phyloP scores from a whole-genome alignment of 2,888 invertebrate species.

The Aphidoletes aphidimyza region DNA sequence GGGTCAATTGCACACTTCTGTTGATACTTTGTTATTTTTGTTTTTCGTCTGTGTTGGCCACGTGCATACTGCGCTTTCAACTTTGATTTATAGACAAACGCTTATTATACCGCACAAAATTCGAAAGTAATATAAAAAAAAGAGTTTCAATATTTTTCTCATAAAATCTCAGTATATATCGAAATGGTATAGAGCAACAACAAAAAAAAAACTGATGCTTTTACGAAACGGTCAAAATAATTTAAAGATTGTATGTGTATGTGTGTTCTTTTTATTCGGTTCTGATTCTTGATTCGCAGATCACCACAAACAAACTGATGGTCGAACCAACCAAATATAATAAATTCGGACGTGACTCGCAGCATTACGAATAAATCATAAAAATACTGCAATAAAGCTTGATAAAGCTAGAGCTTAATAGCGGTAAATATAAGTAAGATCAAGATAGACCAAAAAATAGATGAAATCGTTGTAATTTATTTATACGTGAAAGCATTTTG shows the following conservation, averaged over 20 bases:
- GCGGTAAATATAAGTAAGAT: conserved; percentile 7
- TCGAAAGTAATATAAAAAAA: conserved; percentile 16
- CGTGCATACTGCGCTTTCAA: too few relatives aligned
- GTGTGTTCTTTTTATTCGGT: too few relatives aligned
- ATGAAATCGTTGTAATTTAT: too few relatives aligned
- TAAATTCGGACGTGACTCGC: conserved; percentile 44
- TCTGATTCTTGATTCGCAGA: background rate
- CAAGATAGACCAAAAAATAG: background rate
- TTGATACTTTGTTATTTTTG: background rate
- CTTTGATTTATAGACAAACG: conserved; percentile 11
- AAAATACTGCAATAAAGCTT: background rate
- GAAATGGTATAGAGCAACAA: background rate
- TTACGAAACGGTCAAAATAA: background rate
- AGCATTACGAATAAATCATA: conserved; percentile 6
- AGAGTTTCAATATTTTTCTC: conserved; percentile 28
- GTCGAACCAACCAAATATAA: background rate
- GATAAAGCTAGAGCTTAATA: conserved; percentile 13
- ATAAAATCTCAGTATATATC: background rate
- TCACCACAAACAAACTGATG: background rate
- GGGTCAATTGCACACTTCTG: conserved; percentile 7
- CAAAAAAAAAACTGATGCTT: background rate
- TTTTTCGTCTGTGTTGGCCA: background rate
- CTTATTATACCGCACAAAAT: conserved; percentile 19
- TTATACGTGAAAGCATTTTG: too few relatives aligned
- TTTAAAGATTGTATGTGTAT: too few relatives aligned